Evolutionary conservation across 2,888 invertebrate genomes (phyloP).

Genomic region (Apoderus coryli): DNA sequence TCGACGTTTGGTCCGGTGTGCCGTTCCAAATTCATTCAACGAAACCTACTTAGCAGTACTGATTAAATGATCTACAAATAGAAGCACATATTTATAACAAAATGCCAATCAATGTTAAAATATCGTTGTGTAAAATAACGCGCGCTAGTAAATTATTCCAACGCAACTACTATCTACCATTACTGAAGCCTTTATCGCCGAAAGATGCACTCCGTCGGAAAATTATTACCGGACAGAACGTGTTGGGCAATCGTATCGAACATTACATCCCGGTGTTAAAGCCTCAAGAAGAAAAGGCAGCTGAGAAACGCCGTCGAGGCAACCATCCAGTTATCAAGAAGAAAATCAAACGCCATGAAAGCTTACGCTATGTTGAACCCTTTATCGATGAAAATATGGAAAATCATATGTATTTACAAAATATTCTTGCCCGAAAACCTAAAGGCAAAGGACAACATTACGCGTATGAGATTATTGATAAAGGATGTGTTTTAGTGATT

Average conservation of each 20-base stretch:
- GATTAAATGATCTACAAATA: slow-evolving; percentile 15
- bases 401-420: slow-evolving; percentile 22
- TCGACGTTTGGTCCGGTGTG: slow-evolving; percentile 20
- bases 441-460: slow-evolving; percentile 40
- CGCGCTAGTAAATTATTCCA: slow-evolving; percentile 65
- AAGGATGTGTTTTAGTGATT: slow-evolving; percentile 55
- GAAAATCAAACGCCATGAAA: slow-evolving; percentile 24
- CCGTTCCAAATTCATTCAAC: too few species aligned
- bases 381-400: slow-evolving; percentile 30
- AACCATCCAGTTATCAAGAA: slow-evolving; percentile 31
- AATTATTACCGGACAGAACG: slow-evolving; percentile 60
- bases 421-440: slow-evolving; percentile 41
- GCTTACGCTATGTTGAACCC: slow-evolving; percentile 26
- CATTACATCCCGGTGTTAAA: slow-evolving; percentile 66
- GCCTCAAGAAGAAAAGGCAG: slow-evolving; percentile 27
- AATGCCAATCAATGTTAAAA: slow-evolving; percentile 31
- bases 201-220: slow-evolving; percentile 68
- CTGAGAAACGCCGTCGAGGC: slow-evolving; percentile 24
- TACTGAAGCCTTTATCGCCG: slow-evolving; percentile 65
- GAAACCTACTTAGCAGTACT: too few species aligned
- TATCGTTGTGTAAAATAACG: slow-evolving; percentile 60
- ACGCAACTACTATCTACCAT: slow-evolving; percentile 67
- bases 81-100: slow-evolving; percentile 16
- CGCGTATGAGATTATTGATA: slow-evolving; percentile 58
- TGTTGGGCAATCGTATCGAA: slow-evolving; percentile 39